Conservation (phyloP, 2,888 invertebrate species). For the Apotomis capreana region DNA sequence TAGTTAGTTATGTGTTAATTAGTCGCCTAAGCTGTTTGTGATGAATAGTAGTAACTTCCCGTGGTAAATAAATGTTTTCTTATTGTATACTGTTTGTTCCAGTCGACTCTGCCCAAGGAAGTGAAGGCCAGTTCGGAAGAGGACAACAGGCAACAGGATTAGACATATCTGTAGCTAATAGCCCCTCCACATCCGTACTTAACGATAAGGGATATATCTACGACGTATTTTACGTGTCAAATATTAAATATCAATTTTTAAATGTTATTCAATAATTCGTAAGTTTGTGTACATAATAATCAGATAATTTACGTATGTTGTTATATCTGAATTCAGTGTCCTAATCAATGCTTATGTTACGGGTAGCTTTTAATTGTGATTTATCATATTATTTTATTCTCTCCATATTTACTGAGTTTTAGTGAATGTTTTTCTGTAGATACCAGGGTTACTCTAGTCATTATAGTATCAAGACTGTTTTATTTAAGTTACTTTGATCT, state of each 20-base stretch:
- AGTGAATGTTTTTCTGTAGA: slow-evolving; percentile 41
- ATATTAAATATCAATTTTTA: slow-evolving; percentile 68
- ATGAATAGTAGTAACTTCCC: too few species aligned
- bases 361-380: slow-evolving; percentile 5
- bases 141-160: slow-evolving; percentile 77
- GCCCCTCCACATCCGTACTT: slow-evolving; percentile 52
- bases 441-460: slow-evolving; percentile 57
- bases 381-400: not conserved
- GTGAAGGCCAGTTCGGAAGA: slow-evolving; percentile 74
- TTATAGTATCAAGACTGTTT: slow-evolving; percentile 62
- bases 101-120: slow-evolving; percentile 76
- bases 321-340: slow-evolving; percentile 47
- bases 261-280: slow-evolving; percentile 68
- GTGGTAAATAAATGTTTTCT: too few species aligned
- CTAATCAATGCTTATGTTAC: slow-evolving; percentile 41
- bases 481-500: slow-evolving; percentile 42
- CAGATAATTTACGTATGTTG: slow-evolving; percentile 64
- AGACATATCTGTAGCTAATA: slow-evolving; percentile 58
- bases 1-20: too few species aligned
- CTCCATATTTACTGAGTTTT: not conserved
- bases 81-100: slow-evolving; percentile 49
- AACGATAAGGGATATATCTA: slow-evolving; percentile 54
- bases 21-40: too few species aligned
- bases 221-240: slow-evolving; percentile 54
- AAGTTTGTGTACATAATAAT: slow-evolving; percentile 78